phyloP scores from a whole-genome alignment of 2,888 invertebrate species.

The Tetheella fluctuosa region DNA sequence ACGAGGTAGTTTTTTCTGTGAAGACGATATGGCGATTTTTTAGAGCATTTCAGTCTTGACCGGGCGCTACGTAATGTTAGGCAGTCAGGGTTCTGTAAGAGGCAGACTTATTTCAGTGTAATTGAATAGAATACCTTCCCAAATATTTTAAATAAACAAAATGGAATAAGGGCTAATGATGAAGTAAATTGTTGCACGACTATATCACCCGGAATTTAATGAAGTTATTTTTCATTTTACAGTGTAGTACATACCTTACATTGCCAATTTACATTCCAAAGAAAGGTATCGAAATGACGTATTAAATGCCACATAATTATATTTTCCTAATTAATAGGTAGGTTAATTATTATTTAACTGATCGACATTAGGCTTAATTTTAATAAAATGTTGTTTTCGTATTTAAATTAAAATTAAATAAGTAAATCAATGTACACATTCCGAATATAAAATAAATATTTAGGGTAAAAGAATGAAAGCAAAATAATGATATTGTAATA shows the following conservation, averaged over 20 bases:
- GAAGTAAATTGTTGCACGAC: too few species aligned
- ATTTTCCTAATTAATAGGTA: not conserved
- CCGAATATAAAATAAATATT: not conserved
- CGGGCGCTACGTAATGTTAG: too few species aligned
- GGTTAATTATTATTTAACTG: too few species aligned
- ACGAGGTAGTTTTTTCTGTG: too few species aligned
- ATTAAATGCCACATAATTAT: not conserved
- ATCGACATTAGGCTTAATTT: too few species aligned
- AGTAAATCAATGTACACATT: not conserved
- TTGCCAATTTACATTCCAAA: not conserved
- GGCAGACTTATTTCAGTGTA: not conserved
- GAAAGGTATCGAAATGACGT: not conserved
- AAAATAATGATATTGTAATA: conserved; percentile 3
- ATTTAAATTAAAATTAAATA: not conserved
- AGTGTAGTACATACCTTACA: not conserved
- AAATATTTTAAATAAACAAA: too few species aligned
- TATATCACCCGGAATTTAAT: too few species aligned
- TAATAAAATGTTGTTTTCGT: not conserved
- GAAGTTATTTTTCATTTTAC: too few species aligned
- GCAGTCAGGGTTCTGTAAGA: too few species aligned
- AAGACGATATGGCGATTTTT: too few species aligned
- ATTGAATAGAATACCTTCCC: not conserved
- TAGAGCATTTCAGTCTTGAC: too few species aligned
- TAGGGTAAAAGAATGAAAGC: not conserved
- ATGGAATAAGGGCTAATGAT: too few species aligned